A percentile compares a stretch with the other conserved stretches of the same genome.
Conservation (phyloP, 2,888 invertebrate species). For the Belgica antarctica region DNA sequence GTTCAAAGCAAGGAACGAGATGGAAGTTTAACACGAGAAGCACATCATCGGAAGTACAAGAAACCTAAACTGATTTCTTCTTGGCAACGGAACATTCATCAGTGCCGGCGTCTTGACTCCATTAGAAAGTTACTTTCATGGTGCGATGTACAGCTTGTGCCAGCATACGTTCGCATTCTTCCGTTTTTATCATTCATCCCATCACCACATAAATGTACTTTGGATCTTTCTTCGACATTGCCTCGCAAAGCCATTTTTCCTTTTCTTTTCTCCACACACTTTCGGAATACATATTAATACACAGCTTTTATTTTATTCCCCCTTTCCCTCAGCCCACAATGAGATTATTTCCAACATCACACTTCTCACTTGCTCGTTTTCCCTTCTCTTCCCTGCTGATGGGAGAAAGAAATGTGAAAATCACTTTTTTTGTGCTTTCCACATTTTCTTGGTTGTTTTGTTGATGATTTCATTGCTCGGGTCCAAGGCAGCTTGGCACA, state of each 20-base stretch:
- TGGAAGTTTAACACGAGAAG: neutral
- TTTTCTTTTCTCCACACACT: conserved; percentile 26
- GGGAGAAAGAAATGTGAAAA: conserved; percentile 20
- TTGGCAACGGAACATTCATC: too few species aligned
- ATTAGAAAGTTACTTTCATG: too few species aligned
- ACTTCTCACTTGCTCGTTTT: neutral
- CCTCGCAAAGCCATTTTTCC: neutral
- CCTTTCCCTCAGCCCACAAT: neutral
- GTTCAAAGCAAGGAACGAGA: neutral
- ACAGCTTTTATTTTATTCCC: conserved; percentile 13
- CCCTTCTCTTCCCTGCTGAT: neutral
- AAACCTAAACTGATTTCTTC: too few species aligned
- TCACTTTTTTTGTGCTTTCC: neutral
- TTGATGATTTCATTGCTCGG: conserved; percentile 29
- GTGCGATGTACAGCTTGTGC: too few species aligned
- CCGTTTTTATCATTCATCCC: conserved; percentile 19
- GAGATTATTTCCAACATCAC: conserved; percentile 8
- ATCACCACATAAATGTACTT: conserved; percentile 28
- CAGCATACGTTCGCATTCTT: conserved; percentile 2
- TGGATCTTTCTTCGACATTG: conserved; percentile 5
- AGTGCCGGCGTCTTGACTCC: too few species aligned
- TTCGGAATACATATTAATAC: conserved; percentile 23
- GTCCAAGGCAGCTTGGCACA: neutral
- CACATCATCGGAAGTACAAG: too few species aligned
- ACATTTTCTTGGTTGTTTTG: neutral